These are phyloP conservation scores for Gonocerus acuteangulatus DNA, from an alignment of 2,888 invertebrate species.

Conservation along the genomic window DNA sequence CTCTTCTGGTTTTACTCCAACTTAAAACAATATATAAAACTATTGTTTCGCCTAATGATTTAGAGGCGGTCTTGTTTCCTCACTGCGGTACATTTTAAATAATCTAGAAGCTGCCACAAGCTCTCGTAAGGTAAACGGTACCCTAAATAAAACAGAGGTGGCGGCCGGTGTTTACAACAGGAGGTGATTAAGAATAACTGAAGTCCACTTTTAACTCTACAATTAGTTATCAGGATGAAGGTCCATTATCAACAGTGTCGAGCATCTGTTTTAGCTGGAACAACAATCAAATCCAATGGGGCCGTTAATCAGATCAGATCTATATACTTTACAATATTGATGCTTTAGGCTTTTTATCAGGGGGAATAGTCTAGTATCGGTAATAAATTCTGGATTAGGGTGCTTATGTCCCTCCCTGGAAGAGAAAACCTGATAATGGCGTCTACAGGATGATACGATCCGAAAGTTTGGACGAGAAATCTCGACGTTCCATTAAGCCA, in stretches of 20 bases:
- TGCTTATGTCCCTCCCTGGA: too few relatives aligned
- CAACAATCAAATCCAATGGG: conserved; percentile 13
- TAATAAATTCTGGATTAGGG: too few relatives aligned
- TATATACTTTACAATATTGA: too few relatives aligned
- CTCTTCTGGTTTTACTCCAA: too few relatives aligned
- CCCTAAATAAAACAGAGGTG: conserved; percentile 19
- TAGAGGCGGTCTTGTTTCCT: background rate
- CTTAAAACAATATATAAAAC: too few relatives aligned
- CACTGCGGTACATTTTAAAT: background rate
- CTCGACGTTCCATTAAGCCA: too few relatives aligned
- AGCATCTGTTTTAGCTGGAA: conserved; percentile 23
- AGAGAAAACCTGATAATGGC: too few relatives aligned
- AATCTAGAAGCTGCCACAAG: background rate
- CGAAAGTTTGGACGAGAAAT: too few relatives aligned
- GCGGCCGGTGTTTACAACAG: background rate
- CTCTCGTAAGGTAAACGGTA: conserved; percentile 1
- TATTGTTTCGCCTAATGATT: background rate
- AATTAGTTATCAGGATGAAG: conserved; percentile 24
- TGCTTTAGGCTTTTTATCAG: too few relatives aligned
- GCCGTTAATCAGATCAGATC: conserved; percentile 3
- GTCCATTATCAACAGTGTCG: background rate
- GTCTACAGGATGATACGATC: too few relatives aligned
- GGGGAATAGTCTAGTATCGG: too few relatives aligned
- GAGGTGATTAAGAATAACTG: conserved; percentile 24
- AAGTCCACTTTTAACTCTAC: conserved; percentile 17